phyloP scores from a whole-genome alignment of 1,140 invertebrate genomes.

The Psilanteris sp. region DNA sequence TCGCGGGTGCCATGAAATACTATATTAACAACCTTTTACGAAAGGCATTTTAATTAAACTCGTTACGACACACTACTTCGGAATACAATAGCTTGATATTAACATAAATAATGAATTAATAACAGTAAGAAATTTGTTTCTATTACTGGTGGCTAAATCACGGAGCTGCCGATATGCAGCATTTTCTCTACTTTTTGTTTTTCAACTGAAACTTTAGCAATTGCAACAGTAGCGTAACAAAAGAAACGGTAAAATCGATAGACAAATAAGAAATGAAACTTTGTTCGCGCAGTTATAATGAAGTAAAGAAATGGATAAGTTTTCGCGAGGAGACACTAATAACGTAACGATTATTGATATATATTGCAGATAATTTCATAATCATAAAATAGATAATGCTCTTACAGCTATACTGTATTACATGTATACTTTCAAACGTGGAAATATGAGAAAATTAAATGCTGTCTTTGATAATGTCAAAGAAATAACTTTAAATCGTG shows the following conservation, averaged over 20 bases:
- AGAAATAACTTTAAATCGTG: too few species aligned
- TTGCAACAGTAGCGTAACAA: slow-evolving; percentile 10
- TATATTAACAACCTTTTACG: slow-evolving; percentile 51
- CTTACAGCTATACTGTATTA: too few species aligned
- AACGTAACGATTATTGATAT: slow-evolving; percentile 15
- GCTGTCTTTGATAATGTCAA: too few species aligned
- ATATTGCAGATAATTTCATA: slow-evolving; percentile 35
- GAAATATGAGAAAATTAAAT: slow-evolving; percentile 42
- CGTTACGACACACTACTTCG: slow-evolving; percentile 31
- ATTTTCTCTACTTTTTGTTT: slow-evolving; percentile 7
- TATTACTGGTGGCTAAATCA: slow-evolving; percentile 16
- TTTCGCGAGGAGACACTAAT: slow-evolving; percentile 35
- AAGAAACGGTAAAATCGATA: slow-evolving; percentile 27
- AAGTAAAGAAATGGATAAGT: slow-evolving; percentile 32
- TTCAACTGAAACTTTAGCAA: slow-evolving; percentile 24
- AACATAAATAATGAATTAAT: slow-evolving; percentile 59
- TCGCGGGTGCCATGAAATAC: slow-evolving; percentile 27
- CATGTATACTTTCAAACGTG: slow-evolving; percentile 5
- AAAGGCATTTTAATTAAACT: slow-evolving; percentile 60
- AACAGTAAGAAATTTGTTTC: slow-evolving; percentile 45
- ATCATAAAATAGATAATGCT: too few species aligned
- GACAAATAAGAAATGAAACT: slow-evolving; percentile 41
- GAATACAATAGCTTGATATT: slow-evolving; percentile 54
- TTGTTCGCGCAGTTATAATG: too few species aligned
- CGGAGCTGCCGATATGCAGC: slow-evolving; percentile 10